Evolutionary conservation across 2,888 invertebrate genomes (phyloP), one percentile per base, ranked within the genome.

Genomic region (Drosophila merina): DNA sequence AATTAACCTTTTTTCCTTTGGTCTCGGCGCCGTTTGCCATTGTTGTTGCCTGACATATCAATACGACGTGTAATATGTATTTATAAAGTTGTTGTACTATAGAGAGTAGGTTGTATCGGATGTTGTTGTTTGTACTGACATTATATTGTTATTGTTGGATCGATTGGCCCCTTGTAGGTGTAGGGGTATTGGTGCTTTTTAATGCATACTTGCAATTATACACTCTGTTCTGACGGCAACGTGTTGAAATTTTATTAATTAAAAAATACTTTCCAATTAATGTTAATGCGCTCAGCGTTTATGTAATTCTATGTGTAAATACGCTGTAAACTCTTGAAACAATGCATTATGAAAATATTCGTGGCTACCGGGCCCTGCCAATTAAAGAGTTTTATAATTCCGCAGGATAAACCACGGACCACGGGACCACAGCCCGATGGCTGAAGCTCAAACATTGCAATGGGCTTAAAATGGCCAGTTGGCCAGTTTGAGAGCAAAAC

Each of bases 181-280:
- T 4, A 14, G 48, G 36, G 20, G 38, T 2, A 5, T 8, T 64
- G 67, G 69, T 57, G 68, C 64, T 59, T 62, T 75, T 74, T 69
- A 79, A 76, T 79, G 64, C 64, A 66, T 52, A 86, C 74, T 86
- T 72, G 80, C 77, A 83, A 83, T 83, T 86, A 86, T 75, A 75
- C 59, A 38, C 25, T 45, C 25, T 45, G 51, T 28, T 45, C 45
- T 30, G 63, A 49, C 68, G 63, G 45, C 49, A 75, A 68, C 52
- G 64, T 78, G 87, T 73, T 81, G 82, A 87, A 82, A 77, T 81
- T 85, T 86, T 82, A 87, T 83, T 83, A 83, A 83, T 83, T 83
- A 83, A 83, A 86, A 44, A 82, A 87, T 85, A 70, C 75, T 82
- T 87, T 82, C 79, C 79, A 87, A 83, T 83, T 85, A 83, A 81